Evolutionary conservation across 2,113 vertebrate genomes (phyloP).

Genomic region (Euleptes europaea): DNA sequence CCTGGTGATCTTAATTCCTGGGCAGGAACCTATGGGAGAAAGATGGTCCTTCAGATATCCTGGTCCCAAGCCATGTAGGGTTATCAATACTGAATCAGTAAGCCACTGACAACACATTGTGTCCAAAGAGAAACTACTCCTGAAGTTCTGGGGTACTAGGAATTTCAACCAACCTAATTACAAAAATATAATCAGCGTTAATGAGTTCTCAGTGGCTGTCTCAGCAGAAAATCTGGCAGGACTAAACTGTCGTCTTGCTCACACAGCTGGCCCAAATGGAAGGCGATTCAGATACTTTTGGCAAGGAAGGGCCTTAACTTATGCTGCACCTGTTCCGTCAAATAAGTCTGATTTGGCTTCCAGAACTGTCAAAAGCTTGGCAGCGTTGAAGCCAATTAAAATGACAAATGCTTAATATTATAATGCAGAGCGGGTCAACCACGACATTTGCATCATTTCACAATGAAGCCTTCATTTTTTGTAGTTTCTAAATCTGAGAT

Average conservation of each 20-base stretch:
- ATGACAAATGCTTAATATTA: constrained; percentile 50
- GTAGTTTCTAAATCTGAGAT: not conserved
- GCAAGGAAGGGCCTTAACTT: not conserved
- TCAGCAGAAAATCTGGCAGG: constrained; percentile 32
- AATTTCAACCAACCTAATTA: constrained; percentile 19
- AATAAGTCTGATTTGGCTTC: constrained; percentile 40
- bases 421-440: constrained; percentile 48
- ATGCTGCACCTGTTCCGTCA: constrained; percentile 37
- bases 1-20: too few species aligned
- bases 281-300: constrained; percentile 12
- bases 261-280: constrained; percentile 16
- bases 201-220: not conserved
- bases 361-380: constrained; percentile 48
- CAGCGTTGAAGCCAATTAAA: constrained; percentile 60
- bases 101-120: not conserved
- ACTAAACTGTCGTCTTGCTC: not conserved
- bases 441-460: constrained; percentile 41
- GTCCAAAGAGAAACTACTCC: not conserved
- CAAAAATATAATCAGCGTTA: constrained; percentile 20
- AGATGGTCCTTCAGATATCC: too few species aligned
- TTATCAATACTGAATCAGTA: not conserved
- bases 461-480: constrained; percentile 31
- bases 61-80: not conserved
- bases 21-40: too few species aligned
- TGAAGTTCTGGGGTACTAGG: not conserved